These are phyloP conservation scores for Danaus chrysippus DNA, from an alignment of 2,888 invertebrate genomes.

Conservation along the genomic window DNA sequence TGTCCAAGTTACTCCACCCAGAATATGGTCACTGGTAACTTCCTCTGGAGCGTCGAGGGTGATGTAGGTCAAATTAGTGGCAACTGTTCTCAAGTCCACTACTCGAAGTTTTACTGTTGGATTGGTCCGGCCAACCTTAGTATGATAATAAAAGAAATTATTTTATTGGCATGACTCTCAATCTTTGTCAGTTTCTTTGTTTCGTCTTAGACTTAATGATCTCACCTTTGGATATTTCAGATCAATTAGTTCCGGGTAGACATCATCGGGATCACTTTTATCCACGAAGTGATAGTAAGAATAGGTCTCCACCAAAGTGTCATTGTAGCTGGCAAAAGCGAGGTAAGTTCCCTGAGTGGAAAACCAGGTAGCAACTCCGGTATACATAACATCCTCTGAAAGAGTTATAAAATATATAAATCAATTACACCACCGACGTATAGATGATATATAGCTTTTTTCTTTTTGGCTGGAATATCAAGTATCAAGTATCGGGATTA, in stretches of 20 bases:
- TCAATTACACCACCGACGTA: too few species aligned
- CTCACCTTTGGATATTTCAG: constrained; percentile 85
- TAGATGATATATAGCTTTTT: too few species aligned
- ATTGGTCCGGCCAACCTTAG: constrained; percentile 84
- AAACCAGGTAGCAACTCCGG: constrained; percentile 90
- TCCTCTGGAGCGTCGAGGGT: constrained; percentile 66
- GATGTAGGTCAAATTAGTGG: constrained; percentile 40
- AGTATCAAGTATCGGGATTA: too few species aligned
- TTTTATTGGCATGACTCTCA: neutral
- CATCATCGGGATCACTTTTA: constrained; percentile 75
- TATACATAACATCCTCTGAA: constrained; percentile 88
- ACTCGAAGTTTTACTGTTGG: constrained; percentile 84
- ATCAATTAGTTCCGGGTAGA: constrained; percentile 81
- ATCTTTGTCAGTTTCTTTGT: neutral
- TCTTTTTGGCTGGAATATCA: too few species aligned
- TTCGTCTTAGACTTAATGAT: neutral
- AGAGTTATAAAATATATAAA: constrained; percentile 18
- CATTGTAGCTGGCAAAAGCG: constrained; percentile 85
- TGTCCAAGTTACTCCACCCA: constrained; percentile 87
- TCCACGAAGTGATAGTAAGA: constrained; percentile 83
- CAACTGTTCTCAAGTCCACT: constrained; percentile 68
- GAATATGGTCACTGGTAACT: constrained; percentile 81
- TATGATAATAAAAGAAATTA: constrained; percentile 18
- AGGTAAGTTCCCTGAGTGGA: constrained; percentile 84
- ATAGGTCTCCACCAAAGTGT: constrained; percentile 82